phyloP scores from a whole-genome alignment of 2,888 invertebrate genomes.

The Pecten maximus region DNA sequence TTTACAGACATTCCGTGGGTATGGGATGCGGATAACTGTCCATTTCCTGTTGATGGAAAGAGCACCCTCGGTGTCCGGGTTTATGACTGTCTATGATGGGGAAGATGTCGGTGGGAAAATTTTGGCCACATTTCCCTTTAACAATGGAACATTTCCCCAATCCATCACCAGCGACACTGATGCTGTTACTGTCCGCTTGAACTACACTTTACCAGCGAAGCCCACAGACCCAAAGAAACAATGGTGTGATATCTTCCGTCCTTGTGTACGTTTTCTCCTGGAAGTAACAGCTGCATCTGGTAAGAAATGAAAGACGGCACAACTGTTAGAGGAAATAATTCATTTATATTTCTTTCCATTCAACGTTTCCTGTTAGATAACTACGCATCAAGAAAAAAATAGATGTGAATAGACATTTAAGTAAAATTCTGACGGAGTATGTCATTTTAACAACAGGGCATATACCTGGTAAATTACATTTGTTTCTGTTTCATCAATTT shows the following conservation, averaged over 20 bases:
- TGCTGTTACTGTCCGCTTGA: slow-evolving; percentile 91
- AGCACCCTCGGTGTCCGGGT: slow-evolving; percentile 85
- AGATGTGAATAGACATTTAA: no score
- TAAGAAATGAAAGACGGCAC: slow-evolving; percentile 78
- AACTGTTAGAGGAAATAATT: not conserved
- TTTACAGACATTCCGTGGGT: slow-evolving; percentile 63
- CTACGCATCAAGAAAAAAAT: no score
- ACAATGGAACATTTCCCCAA: slow-evolving; percentile 94
- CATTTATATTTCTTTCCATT: no score
- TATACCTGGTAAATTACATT: no score
- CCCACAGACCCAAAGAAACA: slow-evolving; percentile 55
- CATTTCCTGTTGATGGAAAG: slow-evolving; percentile 92
- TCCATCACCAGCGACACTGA: slow-evolving; percentile 88
- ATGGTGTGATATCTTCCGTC: slow-evolving; percentile 67
- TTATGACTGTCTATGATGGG: slow-evolving; percentile 75
- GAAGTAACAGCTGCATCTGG: slow-evolving; percentile 70
- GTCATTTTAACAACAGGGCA: no score
- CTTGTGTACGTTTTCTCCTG: slow-evolving; percentile 73
- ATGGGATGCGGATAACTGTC: slow-evolving; percentile 89
- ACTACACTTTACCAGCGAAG: slow-evolving; percentile 72
- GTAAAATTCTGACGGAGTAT: no score
- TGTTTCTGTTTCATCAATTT: no score
- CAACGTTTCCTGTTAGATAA: no score
- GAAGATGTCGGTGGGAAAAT: slow-evolving; percentile 85
- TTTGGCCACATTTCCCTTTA: slow-evolving; percentile 88